Evolutionary conservation across 1,140 invertebrate genomes (phyloP).

Genomic region (Calosoma granatense): DNA sequence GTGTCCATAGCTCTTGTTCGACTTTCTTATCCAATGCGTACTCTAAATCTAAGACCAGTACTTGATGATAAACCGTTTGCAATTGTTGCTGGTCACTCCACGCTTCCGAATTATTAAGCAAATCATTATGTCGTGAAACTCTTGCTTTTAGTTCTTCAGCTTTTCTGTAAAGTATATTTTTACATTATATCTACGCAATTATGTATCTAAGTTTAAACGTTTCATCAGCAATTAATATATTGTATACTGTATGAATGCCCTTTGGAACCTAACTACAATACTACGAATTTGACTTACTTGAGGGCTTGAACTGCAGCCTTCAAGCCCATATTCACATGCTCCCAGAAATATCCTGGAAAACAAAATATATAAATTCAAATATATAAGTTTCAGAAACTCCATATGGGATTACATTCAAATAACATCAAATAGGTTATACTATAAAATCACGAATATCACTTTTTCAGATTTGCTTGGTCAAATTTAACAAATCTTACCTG

Average conservation of each 20-base stretch:
- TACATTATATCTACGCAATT: constrained; percentile 12
- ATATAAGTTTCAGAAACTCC: no score
- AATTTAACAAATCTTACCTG: no score
- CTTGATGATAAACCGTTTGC: constrained; percentile 69
- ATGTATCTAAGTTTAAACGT: background rate
- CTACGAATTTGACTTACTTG: constrained; percentile 43
- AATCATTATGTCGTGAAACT: constrained; percentile 50
- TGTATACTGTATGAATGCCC: no score
- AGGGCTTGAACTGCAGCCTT: constrained; percentile 60
- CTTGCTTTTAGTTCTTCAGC: constrained; percentile 60
- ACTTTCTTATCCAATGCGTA: constrained; percentile 84
- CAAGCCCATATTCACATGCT: constrained; percentile 46
- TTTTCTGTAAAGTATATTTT: constrained; percentile 40
- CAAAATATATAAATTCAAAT: background rate
- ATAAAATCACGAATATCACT: no score
- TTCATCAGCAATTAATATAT: no score
- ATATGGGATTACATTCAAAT: background rate
- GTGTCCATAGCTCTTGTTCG: constrained; percentile 82
- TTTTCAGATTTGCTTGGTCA: no score
- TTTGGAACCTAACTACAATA: no score
- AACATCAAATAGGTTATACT: background rate
- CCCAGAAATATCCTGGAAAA: background rate
- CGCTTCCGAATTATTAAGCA: constrained; percentile 48
- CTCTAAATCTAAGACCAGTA: constrained; percentile 69
- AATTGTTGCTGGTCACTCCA: constrained; percentile 53